Base-by-base conservation (phyloP, 2,888 invertebrate species). In the Siphonodentalium dalli region DNA sequence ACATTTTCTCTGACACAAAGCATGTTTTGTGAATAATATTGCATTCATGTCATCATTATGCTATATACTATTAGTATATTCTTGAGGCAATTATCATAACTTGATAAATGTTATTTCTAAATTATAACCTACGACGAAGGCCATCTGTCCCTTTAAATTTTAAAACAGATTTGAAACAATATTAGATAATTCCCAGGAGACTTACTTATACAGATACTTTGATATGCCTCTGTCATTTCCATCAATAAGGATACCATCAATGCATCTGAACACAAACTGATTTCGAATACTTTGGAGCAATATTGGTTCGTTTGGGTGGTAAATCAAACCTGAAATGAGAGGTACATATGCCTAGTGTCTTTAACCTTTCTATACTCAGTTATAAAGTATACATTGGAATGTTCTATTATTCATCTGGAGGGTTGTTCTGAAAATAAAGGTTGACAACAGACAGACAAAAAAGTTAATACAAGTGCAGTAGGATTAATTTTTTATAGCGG, bases 231-330 rank as follows among this genome's bases (percentile, higher is more conserved):
- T 75, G 62, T 83, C 79, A 61, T 83, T 83, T 2, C 85, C 85
- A 69, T 85, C 85, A 54, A 85, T 75, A 29, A 82, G 74, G 4
- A 81, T 45, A 2, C 83, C 81, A 69, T 85, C 85, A 39, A 78
- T 69, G 66, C 85, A 85, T 4, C 83, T 74, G 56, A 85, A 83
- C n/a, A 85, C 78, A 59, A 82, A 85, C 8, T 77, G 73, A 63
- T 85, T 85, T 3, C 72, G 76, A 21, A 85, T 51, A 27, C 84
- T 84, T 51, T 82, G 83, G 8, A 84, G 69, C 21, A 85, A 75
- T 2, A 84, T 72, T 15, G 84, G 84, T 35, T 85, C 84, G 51
- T 75, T 74, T 0, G 78, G 78, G 41, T 78, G 68, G 63, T 85
- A 85, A 2, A 85, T 64, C 1, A 82, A 71, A 29, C 85, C 85